A percentile compares a stretch with the other conserved stretches of the same genome.
phyloP scores from a whole-genome alignment of 2,888 invertebrate genomes.

The Encarsia formosa region DNA sequence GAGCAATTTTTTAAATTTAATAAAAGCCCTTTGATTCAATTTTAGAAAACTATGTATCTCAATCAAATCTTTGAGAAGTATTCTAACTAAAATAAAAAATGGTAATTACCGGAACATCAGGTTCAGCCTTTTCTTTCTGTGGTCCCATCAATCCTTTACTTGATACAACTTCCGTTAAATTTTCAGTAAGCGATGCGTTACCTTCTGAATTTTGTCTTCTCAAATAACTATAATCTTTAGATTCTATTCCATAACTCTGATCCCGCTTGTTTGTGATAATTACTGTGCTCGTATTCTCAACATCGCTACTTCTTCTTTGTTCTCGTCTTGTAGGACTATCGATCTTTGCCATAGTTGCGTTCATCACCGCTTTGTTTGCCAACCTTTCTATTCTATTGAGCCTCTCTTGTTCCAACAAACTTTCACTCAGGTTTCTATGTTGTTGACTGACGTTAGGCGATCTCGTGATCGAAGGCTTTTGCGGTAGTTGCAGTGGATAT shows the following conservation, averaged over 20 bases:
- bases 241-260: constrained; percentile 33
- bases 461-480: constrained; percentile 38
- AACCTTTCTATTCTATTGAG: constrained; percentile 36
- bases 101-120: constrained; percentile 42
- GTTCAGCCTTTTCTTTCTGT: constrained; percentile 42
- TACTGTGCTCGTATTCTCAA: constrained; percentile 28
- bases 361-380: constrained; percentile 27
- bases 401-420: constrained; percentile 39
- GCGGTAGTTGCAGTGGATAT: constrained; percentile 37
- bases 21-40: no score
- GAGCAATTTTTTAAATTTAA: no score
- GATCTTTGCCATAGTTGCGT: constrained; percentile 28
- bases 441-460: constrained; percentile 45
- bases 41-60: no score
- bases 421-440: constrained; percentile 42
- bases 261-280: constrained; percentile 32
- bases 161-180: background rate
- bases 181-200: constrained; percentile 32
- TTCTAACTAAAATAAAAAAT: background rate
- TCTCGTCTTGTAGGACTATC: constrained; percentile 36
- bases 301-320: constrained; percentile 41
- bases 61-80: no score
- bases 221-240: constrained; percentile 39
- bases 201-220: constrained; percentile 48
- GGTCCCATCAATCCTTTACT: background rate